A percentile compares a stretch with the other conserved stretches of the same genome.
Evolutionary conservation across 2,113 vertebrate species (phyloP).

Genomic region (Tupaia chinensis): DNA sequence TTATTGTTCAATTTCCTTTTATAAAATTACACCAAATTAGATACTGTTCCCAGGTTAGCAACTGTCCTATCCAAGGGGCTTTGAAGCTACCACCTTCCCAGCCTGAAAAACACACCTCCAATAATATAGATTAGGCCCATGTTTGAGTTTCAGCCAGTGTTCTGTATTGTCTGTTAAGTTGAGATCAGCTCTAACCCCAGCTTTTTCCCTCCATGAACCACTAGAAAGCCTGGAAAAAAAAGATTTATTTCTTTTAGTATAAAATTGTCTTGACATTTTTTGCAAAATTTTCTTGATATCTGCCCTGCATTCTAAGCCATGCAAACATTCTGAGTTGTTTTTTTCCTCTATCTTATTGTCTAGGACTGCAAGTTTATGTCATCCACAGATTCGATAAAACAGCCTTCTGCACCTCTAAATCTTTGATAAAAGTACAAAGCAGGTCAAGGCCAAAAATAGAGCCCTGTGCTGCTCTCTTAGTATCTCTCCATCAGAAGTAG

Average conservation of each 20-base stretch:
- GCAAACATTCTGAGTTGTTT: background rate
- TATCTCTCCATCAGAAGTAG: background rate
- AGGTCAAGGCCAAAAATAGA: background rate
- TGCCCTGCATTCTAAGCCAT: background rate
- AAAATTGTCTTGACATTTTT: background rate
- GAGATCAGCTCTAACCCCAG: too few relatives aligned
- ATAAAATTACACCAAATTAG: background rate
- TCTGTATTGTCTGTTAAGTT: rapidly evolving
- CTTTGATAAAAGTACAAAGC: background rate
- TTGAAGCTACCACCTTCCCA: too few relatives aligned
- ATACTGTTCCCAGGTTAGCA: background rate
- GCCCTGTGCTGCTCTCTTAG: background rate
- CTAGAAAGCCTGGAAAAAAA: background rate
- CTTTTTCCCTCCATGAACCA: background rate
- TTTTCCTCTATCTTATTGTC: background rate
- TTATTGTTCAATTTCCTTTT: background rate
- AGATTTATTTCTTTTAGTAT: background rate
- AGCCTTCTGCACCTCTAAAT: background rate
- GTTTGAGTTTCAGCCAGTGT: background rate
- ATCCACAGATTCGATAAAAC: background rate
- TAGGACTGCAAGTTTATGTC: background rate
- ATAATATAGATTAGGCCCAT: background rate
- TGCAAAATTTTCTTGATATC: background rate
- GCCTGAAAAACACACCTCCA: background rate
- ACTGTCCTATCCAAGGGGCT: background rate